A percentile compares a stretch with the other conserved stretches of the same genome.
These are phyloP conservation scores for Meloidogyne hapla DNA, from an alignment of 1,140 invertebrate species.

Conservation along the genomic window DNA sequence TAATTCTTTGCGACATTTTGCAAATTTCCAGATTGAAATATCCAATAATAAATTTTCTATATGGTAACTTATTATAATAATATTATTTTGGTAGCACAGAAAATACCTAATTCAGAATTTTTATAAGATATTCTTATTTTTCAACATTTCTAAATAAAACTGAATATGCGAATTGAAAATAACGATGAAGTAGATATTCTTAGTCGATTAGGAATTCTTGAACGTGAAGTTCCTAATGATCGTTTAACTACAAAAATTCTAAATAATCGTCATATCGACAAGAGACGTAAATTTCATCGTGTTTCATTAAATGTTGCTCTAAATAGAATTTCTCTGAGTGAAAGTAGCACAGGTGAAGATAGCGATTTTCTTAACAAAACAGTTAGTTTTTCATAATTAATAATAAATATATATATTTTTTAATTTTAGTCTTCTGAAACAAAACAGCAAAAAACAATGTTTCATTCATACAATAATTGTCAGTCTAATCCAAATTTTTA, in stretches of 20 bases:
- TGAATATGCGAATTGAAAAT: not conserved
- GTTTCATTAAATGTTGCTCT: not conserved
- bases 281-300: not conserved
- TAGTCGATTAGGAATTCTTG: not conserved
- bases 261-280: not conserved
- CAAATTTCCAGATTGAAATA: too few species aligned
- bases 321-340: not conserved
- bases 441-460: not conserved
- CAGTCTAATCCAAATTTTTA: constrained; percentile 7
- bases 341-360: not conserved
- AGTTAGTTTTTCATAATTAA: not conserved
- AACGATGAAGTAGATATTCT: not conserved
- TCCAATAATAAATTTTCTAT: too few species aligned
- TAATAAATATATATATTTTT: not conserved
- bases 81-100: too few species aligned
- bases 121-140: too few species aligned
- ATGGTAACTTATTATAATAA: too few species aligned
- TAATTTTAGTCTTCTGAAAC: not conserved
- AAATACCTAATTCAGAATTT: too few species aligned
- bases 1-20: too few species aligned
- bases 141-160: not conserved
- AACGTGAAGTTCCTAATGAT: not conserved
- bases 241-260: not conserved
- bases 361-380: not conserved
- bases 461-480: not conserved